These are phyloP conservation scores for Cryptomyrus ogoouensis DNA, from an alignment of 2,113 vertebrate species.

Conservation along the genomic window DNA sequence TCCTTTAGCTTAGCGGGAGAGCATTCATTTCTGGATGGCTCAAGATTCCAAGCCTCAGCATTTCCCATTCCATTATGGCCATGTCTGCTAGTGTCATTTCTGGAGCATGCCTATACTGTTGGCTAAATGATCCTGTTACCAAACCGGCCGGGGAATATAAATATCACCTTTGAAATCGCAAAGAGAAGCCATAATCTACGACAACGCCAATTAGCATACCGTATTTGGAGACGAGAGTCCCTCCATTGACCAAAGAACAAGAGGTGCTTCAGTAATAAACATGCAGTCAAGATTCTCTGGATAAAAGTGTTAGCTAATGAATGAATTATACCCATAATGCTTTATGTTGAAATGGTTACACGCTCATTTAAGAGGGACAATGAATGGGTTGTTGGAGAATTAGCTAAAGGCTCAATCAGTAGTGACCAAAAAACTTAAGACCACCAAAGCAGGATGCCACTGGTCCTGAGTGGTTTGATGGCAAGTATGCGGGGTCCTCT, in stretches of 20 bases:
- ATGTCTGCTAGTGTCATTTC: not conserved
- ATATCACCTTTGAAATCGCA: not conserved
- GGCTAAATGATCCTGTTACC: not conserved
- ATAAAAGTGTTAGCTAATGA: not conserved
- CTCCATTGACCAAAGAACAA: not conserved
- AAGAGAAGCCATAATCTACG: not conserved
- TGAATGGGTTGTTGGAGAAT: not conserved
- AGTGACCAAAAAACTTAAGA: not conserved
- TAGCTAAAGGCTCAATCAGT: not conserved
- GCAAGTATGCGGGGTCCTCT: not conserved
- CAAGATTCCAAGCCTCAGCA: not conserved
- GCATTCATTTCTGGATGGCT: not conserved
- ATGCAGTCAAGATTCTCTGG: not conserved
- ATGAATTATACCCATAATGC: not conserved
- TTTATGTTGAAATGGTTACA: not conserved
- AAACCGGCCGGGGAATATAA: not conserved
- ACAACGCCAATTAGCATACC: not conserved
- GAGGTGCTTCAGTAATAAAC: not conserved
- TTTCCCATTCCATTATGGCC: not conserved
- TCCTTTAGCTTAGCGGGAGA: not conserved
- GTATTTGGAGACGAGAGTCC: not conserved
- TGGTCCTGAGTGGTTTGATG: not conserved
- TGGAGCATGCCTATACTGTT: not conserved
- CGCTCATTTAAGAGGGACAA: not conserved
- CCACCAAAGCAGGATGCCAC: not conserved